Conservation (phyloP, 2,113 vertebrate species). For the Leucoraja erinaceus region DNA sequence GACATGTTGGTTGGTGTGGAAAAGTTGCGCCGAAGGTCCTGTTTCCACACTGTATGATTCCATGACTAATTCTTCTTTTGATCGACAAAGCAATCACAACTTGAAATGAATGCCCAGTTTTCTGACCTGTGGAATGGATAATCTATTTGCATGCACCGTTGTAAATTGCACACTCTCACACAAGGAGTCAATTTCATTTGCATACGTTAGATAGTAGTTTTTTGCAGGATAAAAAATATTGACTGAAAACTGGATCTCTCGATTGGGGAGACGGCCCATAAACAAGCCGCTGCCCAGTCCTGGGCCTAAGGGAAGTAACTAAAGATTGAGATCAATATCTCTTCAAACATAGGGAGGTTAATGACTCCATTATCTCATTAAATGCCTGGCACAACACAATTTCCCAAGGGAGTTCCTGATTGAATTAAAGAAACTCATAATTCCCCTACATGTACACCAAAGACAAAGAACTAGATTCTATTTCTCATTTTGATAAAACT, state of each 20-base stretch:
- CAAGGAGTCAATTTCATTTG: not conserved
- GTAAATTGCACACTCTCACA: not conserved
- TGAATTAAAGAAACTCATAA: not conserved
- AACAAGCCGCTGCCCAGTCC: not conserved
- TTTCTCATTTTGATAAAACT: too few relatives aligned
- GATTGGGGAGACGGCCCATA: not conserved
- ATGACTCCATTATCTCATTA: not conserved
- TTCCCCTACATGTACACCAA: not conserved
- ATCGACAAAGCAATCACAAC: too few relatives aligned
- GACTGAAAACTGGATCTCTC: not conserved
- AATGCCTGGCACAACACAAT: not conserved
- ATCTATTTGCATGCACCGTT: not conserved
- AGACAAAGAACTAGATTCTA: not conserved
- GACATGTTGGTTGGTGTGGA: too few relatives aligned
- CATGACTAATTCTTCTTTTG: too few relatives aligned
- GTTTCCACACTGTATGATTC: too few relatives aligned
- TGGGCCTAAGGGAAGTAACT: not conserved
- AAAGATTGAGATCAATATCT: not conserved
- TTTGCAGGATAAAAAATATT: not conserved
- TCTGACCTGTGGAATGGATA: not conserved
- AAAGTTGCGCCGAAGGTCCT: too few relatives aligned
- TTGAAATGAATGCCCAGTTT: not conserved
- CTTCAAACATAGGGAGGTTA: not conserved
- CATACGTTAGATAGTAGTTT: not conserved
- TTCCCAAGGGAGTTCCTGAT: not conserved